Evolutionary conservation across 2,888 invertebrate genomes (phyloP).

Genomic region (Lysandra coridon): DNA sequence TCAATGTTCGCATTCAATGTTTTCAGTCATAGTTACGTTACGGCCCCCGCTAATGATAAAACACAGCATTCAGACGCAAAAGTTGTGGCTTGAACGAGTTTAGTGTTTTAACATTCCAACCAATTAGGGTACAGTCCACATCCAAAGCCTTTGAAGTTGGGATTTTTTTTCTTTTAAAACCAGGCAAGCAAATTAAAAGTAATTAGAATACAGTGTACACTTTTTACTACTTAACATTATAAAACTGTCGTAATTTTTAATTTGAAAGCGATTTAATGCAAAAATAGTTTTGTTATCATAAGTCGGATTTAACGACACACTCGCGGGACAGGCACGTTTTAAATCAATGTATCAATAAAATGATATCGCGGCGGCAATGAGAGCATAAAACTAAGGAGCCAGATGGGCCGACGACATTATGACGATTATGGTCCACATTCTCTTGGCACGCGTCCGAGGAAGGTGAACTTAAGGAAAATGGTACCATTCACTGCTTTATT

Average conservation of each 20-base stretch:
- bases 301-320: neutral
- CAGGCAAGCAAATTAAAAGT: neutral
- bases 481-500: constrained; percentile 23
- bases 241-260: neutral
- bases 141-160: neutral
- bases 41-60: constrained; percentile 11
- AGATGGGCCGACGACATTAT: constrained; percentile 40
- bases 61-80: constrained; percentile 2
- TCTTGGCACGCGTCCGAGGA: constrained; percentile 40
- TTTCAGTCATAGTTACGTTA: constrained; percentile 27
- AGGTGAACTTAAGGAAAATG: constrained; percentile 36
- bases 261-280: neutral
- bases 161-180: neutral
- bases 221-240: neutral
- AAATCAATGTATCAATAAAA: constrained; percentile 31
- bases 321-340: neutral
- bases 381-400: constrained; percentile 35
- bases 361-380: constrained; percentile 31
- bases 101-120: neutral
- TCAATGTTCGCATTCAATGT: constrained; percentile 38
- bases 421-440: constrained; percentile 40
- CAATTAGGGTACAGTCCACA: neutral
- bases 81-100: constrained; percentile 8
- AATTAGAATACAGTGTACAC: neutral
- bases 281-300: neutral